These are phyloP conservation scores for Callopanchax toddi DNA, from an alignment of 2,113 vertebrate genomes.

Conservation along the genomic window DNA sequence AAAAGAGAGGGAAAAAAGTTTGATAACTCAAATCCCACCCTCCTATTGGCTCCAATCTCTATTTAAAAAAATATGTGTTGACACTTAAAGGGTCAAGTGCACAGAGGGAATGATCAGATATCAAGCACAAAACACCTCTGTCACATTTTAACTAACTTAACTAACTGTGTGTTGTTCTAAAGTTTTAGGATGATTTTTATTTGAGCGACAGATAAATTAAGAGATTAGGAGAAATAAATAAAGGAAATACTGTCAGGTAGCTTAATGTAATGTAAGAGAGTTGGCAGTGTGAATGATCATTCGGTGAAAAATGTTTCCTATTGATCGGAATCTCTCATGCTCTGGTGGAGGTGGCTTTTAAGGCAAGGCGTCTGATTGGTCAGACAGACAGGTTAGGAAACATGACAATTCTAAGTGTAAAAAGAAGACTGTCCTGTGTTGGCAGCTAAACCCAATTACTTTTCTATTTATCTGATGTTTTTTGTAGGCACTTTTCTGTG, in stretches of 20 bases:
- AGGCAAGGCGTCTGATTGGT: conserved; percentile 28
- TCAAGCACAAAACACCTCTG: conserved; percentile 16
- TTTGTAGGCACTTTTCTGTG: conserved; percentile 23
- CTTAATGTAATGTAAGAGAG: background rate
- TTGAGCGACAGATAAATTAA: background rate
- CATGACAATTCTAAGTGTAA: conserved; percentile 10
- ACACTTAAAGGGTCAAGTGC: conserved; percentile 32
- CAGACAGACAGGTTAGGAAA: conserved; percentile 33
- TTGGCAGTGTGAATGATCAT: conserved; percentile 9
- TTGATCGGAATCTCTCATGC: conserved; percentile 33
- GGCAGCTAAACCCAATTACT: conserved; percentile 7
- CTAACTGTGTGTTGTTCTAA: too few relatives aligned
- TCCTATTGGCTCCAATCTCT: background rate
- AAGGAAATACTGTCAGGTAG: conserved; percentile 1
- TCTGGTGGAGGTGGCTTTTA: conserved; percentile 29
- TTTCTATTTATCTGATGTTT: conserved; percentile 24
- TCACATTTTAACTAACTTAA: too few relatives aligned
- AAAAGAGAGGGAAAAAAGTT: background rate
- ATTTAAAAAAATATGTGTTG: background rate
- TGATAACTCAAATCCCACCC: conserved; percentile 14
- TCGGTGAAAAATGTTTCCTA: conserved; percentile 19
- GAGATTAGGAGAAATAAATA: conserved; percentile 13
- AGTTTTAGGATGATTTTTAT: too few relatives aligned
- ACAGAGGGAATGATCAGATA: conserved; percentile 23
- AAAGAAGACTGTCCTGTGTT: conserved; percentile 14